Conservation (phyloP, 2,888 invertebrate species). For the Epirrita christyi region DNA sequence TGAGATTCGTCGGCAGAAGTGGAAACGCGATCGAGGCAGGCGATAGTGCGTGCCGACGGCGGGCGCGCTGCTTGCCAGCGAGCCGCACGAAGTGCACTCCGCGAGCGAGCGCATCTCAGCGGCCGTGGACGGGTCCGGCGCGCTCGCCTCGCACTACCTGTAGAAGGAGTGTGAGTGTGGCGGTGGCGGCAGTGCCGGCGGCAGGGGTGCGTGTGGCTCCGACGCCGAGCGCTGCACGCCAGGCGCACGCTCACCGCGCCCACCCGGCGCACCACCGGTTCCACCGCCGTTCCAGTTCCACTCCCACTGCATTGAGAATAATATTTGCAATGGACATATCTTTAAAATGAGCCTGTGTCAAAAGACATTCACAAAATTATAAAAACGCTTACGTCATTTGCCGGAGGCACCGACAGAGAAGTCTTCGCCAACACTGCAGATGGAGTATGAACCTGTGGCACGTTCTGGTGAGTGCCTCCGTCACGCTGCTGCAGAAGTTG, state of each 20-base stretch:
- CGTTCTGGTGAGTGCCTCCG: conserved; percentile 52
- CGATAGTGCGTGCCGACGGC: conserved; percentile 42
- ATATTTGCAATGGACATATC: neutral
- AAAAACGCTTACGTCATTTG: conserved; percentile 58
- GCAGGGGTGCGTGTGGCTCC: conserved; percentile 85
- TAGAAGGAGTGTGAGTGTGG: conserved; percentile 83
- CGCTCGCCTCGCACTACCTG: conserved; percentile 83
- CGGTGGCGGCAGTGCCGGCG: conserved; percentile 77
- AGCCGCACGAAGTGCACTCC: conserved; percentile 78
- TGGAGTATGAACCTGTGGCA: conserved; percentile 67
- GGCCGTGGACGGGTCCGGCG: conserved; percentile 50
- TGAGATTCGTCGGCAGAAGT: conserved; percentile 75
- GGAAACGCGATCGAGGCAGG: conserved; percentile 66
- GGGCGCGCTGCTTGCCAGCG: conserved; percentile 57
- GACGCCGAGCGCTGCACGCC: conserved; percentile 86
- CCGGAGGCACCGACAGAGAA: conserved; percentile 74
- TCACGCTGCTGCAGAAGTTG: conserved; percentile 85
- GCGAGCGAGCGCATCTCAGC: conserved; percentile 80
- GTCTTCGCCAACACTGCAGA: conserved; percentile 71
- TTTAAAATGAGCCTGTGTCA: neutral
- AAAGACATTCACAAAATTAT: neutral
- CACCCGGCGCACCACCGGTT: conserved; percentile 46
- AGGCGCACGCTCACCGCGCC: conserved; percentile 70
- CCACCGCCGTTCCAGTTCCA: conserved; percentile 74
- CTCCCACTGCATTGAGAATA: conserved; percentile 63